These are phyloP conservation scores for Actinostola sp. DNA, from an alignment of 92 coral and sea anemone species.

Conservation along the genomic window DNA sequence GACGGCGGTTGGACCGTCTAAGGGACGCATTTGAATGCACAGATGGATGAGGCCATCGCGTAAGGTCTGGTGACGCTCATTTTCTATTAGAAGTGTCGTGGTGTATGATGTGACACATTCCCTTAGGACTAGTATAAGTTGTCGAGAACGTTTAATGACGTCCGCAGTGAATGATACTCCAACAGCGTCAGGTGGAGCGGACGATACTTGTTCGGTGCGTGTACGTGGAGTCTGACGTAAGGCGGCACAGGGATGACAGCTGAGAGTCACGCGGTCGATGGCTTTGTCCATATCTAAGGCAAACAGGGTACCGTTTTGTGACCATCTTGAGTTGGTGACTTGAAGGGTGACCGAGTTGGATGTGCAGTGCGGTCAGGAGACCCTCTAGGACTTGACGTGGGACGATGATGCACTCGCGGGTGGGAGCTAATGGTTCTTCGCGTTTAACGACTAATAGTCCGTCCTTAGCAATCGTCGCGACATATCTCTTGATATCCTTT, in stretches of 20 bases:
- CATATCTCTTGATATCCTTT: no score
- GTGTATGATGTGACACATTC: conserved; percentile 59
- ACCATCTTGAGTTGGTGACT: conserved; percentile 58
- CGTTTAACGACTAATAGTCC: conserved; percentile 69
- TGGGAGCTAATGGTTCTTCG: conserved; percentile 45
- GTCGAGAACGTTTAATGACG: conserved; percentile 51
- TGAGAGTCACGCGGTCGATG: conserved; percentile 32
- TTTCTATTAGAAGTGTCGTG: conserved; percentile 26
- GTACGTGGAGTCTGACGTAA: conserved; percentile 37
- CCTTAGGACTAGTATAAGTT: conserved; percentile 49
- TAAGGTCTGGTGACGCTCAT: conserved; percentile 47
- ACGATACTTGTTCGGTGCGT: conserved; percentile 50
- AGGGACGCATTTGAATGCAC: conserved; percentile 61
- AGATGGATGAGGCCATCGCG: conserved; percentile 49
- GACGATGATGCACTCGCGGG: conserved; percentile 59
- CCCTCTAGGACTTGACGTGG: conserved; percentile 65
- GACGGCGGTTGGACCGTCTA: conserved; percentile 57
- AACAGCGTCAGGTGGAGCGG: conserved; percentile 44
- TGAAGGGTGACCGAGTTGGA: conserved; percentile 56
- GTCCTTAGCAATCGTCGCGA: conserved; percentile 51
- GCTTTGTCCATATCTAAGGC: conserved; percentile 66
- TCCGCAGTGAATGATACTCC: conserved; percentile 61
- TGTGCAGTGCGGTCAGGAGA: conserved; percentile 61
- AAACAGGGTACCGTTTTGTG: conserved; percentile 53
- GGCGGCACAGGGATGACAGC: conserved; percentile 55